Percentiles rank a stretch among this genome's conserved stretches.
These are phyloP conservation scores for Accipiter cooperii DNA, from an alignment of 2,113 vertebrate genomes.

Conservation along the genomic window DNA sequence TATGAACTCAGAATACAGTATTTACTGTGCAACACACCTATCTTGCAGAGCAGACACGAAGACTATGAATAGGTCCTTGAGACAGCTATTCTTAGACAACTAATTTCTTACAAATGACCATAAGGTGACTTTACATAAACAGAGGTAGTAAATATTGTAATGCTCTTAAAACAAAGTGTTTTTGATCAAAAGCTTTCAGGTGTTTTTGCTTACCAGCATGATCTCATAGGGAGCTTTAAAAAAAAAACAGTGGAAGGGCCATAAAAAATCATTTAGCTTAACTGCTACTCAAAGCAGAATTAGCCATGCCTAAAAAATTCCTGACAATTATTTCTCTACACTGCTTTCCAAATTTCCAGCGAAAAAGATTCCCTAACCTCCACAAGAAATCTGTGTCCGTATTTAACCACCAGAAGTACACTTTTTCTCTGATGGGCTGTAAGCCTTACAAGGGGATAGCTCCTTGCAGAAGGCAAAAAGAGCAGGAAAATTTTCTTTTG, in stretches of 20 bases:
- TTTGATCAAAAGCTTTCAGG: not conserved
- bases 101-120: not conserved
- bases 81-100: not conserved
- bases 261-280: not conserved
- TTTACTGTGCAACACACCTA: not conserved
- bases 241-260: not conserved
- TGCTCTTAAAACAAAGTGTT: not conserved
- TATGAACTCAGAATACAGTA: not conserved
- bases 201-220: not conserved
- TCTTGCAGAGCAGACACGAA: not conserved
- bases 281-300: not conserved
- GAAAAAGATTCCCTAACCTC: not conserved
- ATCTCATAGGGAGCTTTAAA: not conserved
- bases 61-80: not conserved
- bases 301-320: not conserved
- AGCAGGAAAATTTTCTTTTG: not conserved
- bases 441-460: not conserved
- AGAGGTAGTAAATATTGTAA: not conserved
- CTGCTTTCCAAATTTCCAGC: not conserved
- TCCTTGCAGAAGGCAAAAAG: not conserved
- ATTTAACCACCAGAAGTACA: not conserved
- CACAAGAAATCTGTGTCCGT: not conserved
- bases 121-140: not conserved
- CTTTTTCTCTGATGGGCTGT: not conserved
- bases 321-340: not conserved